Evolutionary conservation across 2,888 invertebrate genomes (phyloP).

Genomic region (Platycheirus albimanus): DNA sequence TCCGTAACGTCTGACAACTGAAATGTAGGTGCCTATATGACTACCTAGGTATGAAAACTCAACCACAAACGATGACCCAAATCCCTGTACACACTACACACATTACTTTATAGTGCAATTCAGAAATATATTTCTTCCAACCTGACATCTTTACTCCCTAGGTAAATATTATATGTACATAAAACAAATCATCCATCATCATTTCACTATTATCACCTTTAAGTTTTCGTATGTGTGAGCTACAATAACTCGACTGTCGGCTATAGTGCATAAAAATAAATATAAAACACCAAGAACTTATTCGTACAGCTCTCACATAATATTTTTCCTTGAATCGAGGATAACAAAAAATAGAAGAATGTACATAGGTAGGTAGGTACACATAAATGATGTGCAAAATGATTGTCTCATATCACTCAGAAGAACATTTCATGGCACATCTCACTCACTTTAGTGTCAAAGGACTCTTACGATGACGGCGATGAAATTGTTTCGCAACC

Average conservation of each 20-base stretch:
- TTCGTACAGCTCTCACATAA: slow-evolving; percentile 18
- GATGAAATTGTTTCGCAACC: slow-evolving; percentile 29
- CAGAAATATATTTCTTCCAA: neutral
- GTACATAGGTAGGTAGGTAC: no score
- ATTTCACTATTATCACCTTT: neutral
- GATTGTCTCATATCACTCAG: slow-evolving; percentile 58
- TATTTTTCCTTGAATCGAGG: neutral
- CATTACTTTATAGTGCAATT: neutral
- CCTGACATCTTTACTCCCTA: neutral
- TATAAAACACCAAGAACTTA: slow-evolving; percentile 24
- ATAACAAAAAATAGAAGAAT: slow-evolving; percentile 1
- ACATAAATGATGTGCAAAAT: slow-evolving; percentile 39
- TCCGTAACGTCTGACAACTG: no score
- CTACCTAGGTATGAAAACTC: neutral
- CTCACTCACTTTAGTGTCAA: slow-evolving; percentile 30
- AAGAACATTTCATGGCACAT: slow-evolving; percentile 39
- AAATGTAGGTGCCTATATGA: no score
- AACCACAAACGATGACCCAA: neutral
- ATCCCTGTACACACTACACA: neutral
- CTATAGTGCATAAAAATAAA: neutral
- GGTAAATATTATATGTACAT: neutral
- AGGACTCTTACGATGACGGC: slow-evolving; percentile 23
- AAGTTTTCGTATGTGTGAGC: neutral
- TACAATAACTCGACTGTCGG: neutral
- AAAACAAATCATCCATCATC: slow-evolving; percentile 7